Conservation (phyloP, 1,140 invertebrate species). For the Atta texana region DNA sequence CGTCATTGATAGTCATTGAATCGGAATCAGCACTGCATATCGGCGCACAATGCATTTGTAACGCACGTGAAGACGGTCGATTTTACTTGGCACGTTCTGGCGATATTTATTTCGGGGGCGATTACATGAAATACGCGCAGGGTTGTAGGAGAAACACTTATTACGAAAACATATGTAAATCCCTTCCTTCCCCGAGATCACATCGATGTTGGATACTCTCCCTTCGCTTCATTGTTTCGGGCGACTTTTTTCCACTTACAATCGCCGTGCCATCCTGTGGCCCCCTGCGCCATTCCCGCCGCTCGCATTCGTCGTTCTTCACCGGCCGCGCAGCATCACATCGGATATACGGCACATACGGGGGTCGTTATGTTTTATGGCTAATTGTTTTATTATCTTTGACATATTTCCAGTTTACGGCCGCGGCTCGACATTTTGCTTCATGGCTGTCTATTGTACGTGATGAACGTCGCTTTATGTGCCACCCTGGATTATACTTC, state of each 20-base stretch:
- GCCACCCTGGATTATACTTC: conserved; percentile 58
- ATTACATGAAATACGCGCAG: conserved; percentile 38
- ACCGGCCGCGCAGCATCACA: conserved; percentile 73
- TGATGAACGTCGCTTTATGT: conserved; percentile 81
- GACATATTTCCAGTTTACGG: conserved; percentile 87
- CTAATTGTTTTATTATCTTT: conserved; percentile 87
- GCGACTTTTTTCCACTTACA: conserved; percentile 75
- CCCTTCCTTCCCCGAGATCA: conserved; percentile 30
- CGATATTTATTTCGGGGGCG: conserved; percentile 41
- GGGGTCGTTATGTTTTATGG: conserved; percentile 87
- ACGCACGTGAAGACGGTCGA: background rate
- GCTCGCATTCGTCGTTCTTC: conserved; percentile 59
- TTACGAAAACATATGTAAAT: conserved; percentile 51
- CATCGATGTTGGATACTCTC: conserved; percentile 35
- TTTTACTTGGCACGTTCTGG: conserved; percentile 39
- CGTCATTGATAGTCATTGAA: background rate
- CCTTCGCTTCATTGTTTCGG: conserved; percentile 72
- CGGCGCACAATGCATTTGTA: background rate
- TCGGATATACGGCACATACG: conserved; percentile 81
- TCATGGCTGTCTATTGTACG: conserved; percentile 85
- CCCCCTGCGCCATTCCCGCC: conserved; percentile 57
- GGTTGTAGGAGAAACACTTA: conserved; percentile 34
- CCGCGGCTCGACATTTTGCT: conserved; percentile 83
- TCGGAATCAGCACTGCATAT: background rate
- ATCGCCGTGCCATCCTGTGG: conserved; percentile 69